These are phyloP conservation scores for Chaetogeoica ovagalla DNA, from an alignment of 2,888 invertebrate genomes.

Conservation along the genomic window DNA sequence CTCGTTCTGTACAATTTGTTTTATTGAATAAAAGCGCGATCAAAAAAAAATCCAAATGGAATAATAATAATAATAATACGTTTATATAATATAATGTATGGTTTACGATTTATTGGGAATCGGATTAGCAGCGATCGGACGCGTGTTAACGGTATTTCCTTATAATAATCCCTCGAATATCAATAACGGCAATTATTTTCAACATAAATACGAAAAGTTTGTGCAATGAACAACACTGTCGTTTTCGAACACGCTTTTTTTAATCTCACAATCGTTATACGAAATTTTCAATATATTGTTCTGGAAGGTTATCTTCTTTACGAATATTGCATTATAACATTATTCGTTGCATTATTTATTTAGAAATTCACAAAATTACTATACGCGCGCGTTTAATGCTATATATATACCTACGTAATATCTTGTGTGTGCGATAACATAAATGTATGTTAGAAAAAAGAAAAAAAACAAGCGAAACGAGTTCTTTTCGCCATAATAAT, in stretches of 20 bases:
- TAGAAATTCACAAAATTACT: background rate
- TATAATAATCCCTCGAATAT: too few relatives aligned
- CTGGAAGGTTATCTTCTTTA: constrained; percentile 27
- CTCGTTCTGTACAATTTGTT: too few relatives aligned
- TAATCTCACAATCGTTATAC: background rate
- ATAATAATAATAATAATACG: too few relatives aligned
- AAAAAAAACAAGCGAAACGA: constrained; percentile 3
- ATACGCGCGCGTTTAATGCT: background rate
- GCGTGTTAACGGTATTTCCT: too few relatives aligned
- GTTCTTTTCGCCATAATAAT: constrained; percentile 2
- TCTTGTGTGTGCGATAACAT: background rate
- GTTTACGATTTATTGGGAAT: too few relatives aligned
- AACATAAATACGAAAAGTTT: background rate
- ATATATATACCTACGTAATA: background rate
- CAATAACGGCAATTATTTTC: too few relatives aligned
- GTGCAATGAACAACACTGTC: background rate
- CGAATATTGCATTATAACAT: background rate
- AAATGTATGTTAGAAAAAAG: background rate
- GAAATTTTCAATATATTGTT: background rate
- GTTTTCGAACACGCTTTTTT: background rate
- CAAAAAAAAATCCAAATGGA: too few relatives aligned
- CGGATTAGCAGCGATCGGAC: too few relatives aligned
- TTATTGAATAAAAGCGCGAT: too few relatives aligned
- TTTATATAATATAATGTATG: too few relatives aligned
- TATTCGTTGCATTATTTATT: background rate